Evolutionary conservation across 2,797 vertebrate genomes (phyloP).

Genomic region (Girardinus metallicus): DNA sequence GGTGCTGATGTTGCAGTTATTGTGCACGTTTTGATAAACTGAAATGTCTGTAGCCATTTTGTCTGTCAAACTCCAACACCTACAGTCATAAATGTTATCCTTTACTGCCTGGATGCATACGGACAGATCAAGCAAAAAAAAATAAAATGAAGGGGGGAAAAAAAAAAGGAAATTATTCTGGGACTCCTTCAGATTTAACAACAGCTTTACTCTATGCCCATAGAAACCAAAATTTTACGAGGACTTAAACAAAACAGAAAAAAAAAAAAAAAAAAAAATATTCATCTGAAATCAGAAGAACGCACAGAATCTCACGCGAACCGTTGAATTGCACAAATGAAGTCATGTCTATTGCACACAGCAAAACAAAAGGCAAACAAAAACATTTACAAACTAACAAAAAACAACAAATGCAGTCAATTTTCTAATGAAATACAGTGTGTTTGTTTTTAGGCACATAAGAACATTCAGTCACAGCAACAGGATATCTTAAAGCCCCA

Average conservation of each 20-base stretch:
- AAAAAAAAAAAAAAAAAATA: not conserved
- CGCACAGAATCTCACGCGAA: constrained; percentile 19
- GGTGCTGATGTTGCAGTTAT: not conserved
- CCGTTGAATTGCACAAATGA: constrained; percentile 13
- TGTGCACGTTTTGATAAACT: not conserved
- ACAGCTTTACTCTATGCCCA: constrained; percentile 1
- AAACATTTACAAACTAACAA: constrained; percentile 20
- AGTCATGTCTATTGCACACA: constrained; percentile 28
- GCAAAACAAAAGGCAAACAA: constrained; percentile 20
- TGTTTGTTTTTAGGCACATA: constrained; percentile 69
- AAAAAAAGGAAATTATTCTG: too few species aligned
- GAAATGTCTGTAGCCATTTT: not conserved
- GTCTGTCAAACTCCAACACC: not conserved
- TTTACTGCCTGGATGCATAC: not conserved
- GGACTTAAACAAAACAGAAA: constrained; percentile 1
- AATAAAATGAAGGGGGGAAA: not conserved
- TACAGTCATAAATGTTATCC: not conserved
- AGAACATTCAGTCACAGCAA: constrained; percentile 65
- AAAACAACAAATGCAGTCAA: constrained; percentile 29
- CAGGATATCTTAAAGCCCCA: constrained; percentile 61
- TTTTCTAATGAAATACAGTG: constrained; percentile 33
- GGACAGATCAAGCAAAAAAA: not conserved
- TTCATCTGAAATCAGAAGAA: constrained; percentile 3
- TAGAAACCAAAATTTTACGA: constrained; percentile 5
- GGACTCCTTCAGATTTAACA: constrained; percentile 13